Conservation (phyloP, 2,113 vertebrate species). For the Cyanoramphus novaezelandiae region DNA sequence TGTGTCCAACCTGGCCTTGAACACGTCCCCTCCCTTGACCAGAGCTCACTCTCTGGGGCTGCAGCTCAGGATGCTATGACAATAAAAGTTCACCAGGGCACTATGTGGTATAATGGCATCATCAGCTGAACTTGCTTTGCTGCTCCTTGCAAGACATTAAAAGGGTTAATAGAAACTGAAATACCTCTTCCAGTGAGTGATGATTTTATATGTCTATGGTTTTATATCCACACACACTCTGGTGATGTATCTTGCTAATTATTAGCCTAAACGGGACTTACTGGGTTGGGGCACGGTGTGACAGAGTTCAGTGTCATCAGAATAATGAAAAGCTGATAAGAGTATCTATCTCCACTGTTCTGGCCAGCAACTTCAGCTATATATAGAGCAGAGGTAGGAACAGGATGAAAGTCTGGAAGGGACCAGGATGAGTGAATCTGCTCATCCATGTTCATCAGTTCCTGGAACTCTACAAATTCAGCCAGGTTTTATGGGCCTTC, state of each 20-base stretch:
- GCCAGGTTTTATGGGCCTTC: background rate
- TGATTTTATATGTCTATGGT: background rate
- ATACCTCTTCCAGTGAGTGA: background rate
- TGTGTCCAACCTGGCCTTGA: background rate
- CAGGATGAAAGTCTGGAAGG: background rate
- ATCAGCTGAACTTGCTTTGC: background rate
- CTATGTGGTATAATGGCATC: fast-evolving
- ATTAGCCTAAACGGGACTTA: background rate
- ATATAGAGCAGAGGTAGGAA: background rate
- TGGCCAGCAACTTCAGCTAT: background rate
- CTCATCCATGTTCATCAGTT: background rate
- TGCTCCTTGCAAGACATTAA: background rate
- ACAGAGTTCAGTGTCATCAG: background rate
- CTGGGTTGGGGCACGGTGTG: background rate
- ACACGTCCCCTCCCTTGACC: background rate
- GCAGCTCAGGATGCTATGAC: background rate
- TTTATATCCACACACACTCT: background rate
- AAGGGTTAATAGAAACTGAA: background rate
- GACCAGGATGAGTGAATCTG: background rate
- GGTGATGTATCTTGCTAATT: background rate
- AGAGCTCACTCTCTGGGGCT: background rate
- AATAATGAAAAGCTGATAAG: background rate
- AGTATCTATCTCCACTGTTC: background rate
- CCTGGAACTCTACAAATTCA: background rate
- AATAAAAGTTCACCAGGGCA: background rate